Percentiles rank a stretch among this genome's conserved stretches.
These are phyloP conservation scores for Halocaridina rubra DNA, from an alignment of 2,888 invertebrate species.

Conservation along the genomic window DNA sequence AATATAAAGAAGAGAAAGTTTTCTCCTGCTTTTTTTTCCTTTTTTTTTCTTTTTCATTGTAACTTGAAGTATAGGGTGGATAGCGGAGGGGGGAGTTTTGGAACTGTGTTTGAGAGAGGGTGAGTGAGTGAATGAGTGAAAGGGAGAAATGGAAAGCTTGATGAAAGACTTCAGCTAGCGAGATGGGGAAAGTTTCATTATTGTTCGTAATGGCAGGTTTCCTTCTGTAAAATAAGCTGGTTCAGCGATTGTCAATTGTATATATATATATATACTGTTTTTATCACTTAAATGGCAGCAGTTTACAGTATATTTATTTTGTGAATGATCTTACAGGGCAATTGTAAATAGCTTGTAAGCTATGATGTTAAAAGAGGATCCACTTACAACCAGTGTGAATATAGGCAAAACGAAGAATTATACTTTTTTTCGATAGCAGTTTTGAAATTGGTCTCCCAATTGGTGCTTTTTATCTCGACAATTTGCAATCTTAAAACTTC, in stretches of 20 bases:
- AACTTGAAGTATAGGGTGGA: no score
- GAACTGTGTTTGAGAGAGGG: background rate
- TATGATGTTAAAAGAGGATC: slow-evolving; percentile 9
- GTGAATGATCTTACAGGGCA: no score
- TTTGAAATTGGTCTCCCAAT: background rate
- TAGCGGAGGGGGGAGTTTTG: no score
- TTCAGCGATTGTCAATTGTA: no score
- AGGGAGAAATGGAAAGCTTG: no score
- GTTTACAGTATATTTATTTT: no score
- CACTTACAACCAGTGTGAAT: slow-evolving; percentile 20
- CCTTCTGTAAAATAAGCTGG: no score
- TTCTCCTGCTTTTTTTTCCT: background rate
- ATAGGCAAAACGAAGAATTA: background rate
- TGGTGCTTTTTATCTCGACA: slow-evolving; percentile 39
- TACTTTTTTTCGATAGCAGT: background rate
- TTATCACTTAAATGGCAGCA: no score
- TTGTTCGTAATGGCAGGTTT: no score
- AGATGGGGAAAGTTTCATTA: no score
- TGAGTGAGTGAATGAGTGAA: background rate
- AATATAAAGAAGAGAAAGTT: background rate
- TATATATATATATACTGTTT: no score
- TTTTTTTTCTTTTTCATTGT: background rate
- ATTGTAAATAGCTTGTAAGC: background rate
- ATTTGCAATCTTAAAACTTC: slow-evolving; percentile 38
- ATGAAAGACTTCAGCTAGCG: no score